These are phyloP conservation scores for Helogale parvula DNA, from an alignment of 2,113 vertebrate species.

Conservation along the genomic window DNA sequence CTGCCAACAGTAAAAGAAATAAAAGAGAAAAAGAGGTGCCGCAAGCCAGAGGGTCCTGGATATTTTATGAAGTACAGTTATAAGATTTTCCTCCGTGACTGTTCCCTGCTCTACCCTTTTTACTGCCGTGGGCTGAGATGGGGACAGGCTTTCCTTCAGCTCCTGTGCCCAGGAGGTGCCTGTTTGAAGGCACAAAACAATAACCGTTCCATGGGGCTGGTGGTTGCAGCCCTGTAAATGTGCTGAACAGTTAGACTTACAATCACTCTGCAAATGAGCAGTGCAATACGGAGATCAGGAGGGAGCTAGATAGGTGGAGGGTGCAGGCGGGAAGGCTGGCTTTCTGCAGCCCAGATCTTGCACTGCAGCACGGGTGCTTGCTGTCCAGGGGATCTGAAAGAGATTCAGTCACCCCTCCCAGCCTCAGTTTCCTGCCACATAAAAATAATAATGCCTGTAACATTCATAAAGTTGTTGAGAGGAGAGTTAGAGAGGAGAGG, in stretches of 20 bases:
- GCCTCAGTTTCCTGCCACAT: not conserved
- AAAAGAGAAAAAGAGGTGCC: not conserved
- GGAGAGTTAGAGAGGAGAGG: not conserved
- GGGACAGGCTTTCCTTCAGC: not conserved
- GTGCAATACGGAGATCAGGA: fast-evolving
- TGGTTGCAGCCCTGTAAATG: not conserved
- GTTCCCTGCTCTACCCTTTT: not conserved
- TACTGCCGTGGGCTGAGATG: not conserved
- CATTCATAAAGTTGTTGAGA: not conserved
- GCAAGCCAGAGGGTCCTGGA: not conserved
- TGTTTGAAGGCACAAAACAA: not conserved
- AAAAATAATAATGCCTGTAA: not conserved
- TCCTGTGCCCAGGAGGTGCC: not conserved
- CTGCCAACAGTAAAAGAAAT: not conserved
- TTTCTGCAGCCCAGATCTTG: not conserved
- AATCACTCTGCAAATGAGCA: not conserved
- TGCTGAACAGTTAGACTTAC: not conserved
- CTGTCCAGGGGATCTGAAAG: not conserved
- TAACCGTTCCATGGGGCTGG: not conserved
- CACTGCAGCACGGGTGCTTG: not conserved
- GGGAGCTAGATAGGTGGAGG: not conserved
- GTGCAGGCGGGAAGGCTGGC: not conserved
- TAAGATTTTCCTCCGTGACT: not conserved
- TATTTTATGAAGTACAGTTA: not conserved
- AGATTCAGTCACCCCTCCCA: not conserved